Evolutionary conservation across 2,888 invertebrate species (phyloP), one percentile per base, ranked within the genome.

Genomic region (Antheraea assamensis): DNA sequence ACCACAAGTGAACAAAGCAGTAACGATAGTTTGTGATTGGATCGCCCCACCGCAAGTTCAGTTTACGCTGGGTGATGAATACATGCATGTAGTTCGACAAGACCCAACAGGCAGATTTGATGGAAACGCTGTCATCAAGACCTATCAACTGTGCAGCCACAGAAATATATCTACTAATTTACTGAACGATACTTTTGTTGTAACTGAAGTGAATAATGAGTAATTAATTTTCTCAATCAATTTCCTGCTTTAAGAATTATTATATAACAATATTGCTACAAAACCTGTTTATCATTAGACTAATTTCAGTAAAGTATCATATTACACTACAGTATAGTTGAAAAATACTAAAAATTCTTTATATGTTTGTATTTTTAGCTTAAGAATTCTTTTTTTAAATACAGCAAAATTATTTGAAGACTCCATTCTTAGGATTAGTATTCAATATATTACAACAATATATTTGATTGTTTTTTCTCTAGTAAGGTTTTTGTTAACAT

Each of bases 11-110:
- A 88, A 88, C 73, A 89, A 88, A 72, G 92, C 85, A 0, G 85
- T 86, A 68, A 88, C 92, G 0, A 82, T 83, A 0, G 92, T 92
- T 0, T 93, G 93, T 81, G 93, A 93, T 78, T 92, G 92, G 92
- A 85, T 79, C 0, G 92, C 92, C 0, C 91, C 93, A 0, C 93
- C 93, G 0, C 89, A 88, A 71, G 91, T 93, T 0, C 85, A 89
- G 74, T 92, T 90, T 77, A 91, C 91, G 0, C 77, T 93, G 4
- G 90, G 89, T 0, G 93, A 93, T 71, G 91, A 90, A 1, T 92
- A 89, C 78, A 81, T 92, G 84, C 91, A 91, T 73, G 89, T 93
- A 0, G 85, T 91, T 1, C 88, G 93, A 3, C 88, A 88, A 61
- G 93, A 93, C 70, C 90, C 92, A 0, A 81, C 85, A 0, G 88